phyloP scores from a whole-genome alignment of 64 coral and sea anemone genomes.

The Platygyra sinensis region DNA sequence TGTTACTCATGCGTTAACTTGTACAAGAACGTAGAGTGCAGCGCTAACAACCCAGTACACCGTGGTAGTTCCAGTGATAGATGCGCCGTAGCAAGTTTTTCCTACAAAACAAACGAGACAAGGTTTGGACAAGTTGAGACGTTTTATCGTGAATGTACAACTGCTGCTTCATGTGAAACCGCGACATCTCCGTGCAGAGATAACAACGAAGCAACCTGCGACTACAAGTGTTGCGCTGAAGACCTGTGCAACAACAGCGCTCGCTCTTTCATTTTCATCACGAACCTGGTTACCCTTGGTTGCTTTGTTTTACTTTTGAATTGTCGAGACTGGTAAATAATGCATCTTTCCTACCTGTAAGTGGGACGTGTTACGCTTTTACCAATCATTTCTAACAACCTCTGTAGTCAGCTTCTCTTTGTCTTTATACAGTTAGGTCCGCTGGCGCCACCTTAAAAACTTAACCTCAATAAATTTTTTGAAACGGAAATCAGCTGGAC shows the following conservation, averaged over 20 bases:
- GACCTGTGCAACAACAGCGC: neutral
- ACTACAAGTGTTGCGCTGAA: neutral
- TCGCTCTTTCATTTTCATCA: neutral
- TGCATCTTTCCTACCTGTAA: neutral
- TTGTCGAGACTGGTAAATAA: neutral
- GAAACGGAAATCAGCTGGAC: too few relatives aligned
- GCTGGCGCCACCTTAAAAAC: too few relatives aligned
- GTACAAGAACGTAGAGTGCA: neutral
- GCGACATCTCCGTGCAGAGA: neutral
- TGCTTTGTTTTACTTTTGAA: neutral
- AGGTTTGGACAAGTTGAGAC: neutral
- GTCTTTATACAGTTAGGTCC: too few relatives aligned
- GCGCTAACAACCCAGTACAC: neutral
- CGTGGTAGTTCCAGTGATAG: neutral
- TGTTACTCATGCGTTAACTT: neutral
- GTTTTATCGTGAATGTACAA: neutral
- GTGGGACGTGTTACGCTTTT: too few relatives aligned
- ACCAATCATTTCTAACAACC: too few relatives aligned
- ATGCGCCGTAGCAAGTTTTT: neutral
- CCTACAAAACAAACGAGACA: neutral
- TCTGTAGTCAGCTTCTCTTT: too few relatives aligned
- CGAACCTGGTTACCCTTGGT: neutral
- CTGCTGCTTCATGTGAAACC: neutral
- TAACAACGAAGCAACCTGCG: neutral
- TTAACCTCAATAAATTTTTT: too few relatives aligned